Conservation (phyloP, 2,888 invertebrate species). For the Phytoseiulus persimilis region DNA sequence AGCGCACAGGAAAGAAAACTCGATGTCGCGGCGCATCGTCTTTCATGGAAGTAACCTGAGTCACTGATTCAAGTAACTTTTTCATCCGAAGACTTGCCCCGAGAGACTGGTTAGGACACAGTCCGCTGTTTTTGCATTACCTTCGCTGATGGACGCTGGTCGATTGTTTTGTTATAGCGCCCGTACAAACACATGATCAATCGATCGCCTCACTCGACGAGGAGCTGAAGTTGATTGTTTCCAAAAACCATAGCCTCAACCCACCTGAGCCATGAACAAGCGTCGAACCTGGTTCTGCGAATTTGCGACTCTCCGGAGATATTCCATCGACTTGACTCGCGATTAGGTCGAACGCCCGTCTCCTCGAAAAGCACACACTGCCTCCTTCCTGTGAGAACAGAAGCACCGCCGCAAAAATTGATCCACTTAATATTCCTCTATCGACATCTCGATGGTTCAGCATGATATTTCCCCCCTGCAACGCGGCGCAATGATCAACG, state of each 20-base stretch:
- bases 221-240: background rate
- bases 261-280: background rate
- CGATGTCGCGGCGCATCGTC: background rate
- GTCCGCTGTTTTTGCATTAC: too few relatives aligned
- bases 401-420: too few relatives aligned
- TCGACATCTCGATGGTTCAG: too few relatives aligned
- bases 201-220: background rate
- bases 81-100: background rate
- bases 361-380: too few relatives aligned
- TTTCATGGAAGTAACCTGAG: background rate
- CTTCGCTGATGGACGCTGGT: background rate
- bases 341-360: too few relatives aligned
- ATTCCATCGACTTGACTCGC: too few relatives aligned
- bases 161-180: background rate
- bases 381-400: too few relatives aligned
- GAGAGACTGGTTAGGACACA: background rate
- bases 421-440: too few relatives aligned
- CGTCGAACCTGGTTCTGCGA: too few relatives aligned
- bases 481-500: too few relatives aligned
- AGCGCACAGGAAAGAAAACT: background rate
- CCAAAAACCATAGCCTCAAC: background rate
- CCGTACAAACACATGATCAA: background rate
- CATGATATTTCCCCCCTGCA: too few relatives aligned
- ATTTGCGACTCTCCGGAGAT: too few relatives aligned
- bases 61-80: background rate